Base-by-base conservation (phyloP, 2,113 vertebrate species). In the Ciconia boyciana region DNA sequence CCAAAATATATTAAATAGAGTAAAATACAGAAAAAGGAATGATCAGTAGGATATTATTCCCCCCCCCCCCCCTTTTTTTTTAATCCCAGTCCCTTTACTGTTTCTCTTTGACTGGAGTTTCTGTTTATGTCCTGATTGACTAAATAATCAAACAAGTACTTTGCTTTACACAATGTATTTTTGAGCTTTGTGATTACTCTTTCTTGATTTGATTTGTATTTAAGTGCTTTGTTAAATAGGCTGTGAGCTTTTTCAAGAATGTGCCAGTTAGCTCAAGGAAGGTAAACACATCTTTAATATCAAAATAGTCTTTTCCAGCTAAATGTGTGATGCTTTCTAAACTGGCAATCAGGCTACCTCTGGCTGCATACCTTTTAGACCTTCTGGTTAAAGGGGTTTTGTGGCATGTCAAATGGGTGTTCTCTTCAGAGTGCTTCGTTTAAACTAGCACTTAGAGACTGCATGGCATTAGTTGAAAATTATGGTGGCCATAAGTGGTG, bases 51-150 rank as follows among this genome's bases (percentile, higher is more conserved):
- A 8, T 89, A 31, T 64, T 68, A 61, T 14, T 1, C 26, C 12
- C 4, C 6, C 2, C 2, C 9, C 2, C 2, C 2, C 3, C 18
- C n/a, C n/a, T n/a, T 24, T 51, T 44, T 17, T 2, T 2, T 32
- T 6, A 24, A 6, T 70, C 13, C 16, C 2, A 18, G 4, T 75
- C 17, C 5, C 19, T n/a, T 71, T n/a, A 13, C 16, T 39, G 16
- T 60, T 90, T 70, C 11, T 78, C 9, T 44, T 14, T 74, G n/a
- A 24, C 8, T 60, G 51, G 58, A 24, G 10, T 65, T 65, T 87
- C 36, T 28, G 4, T 65, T 86, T 70, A 13, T 54, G 32, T 75
- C 29, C 9, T n/a, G 11, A 9, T 54, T 58, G 24, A 61, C 7
- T 69, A 39, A 76, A 34, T 74, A 19, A 16, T 77, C 24, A 28